Evolutionary conservation across 1,140 invertebrate species (phyloP).

Genomic region (Pseudomyrmex dendroicus): DNA sequence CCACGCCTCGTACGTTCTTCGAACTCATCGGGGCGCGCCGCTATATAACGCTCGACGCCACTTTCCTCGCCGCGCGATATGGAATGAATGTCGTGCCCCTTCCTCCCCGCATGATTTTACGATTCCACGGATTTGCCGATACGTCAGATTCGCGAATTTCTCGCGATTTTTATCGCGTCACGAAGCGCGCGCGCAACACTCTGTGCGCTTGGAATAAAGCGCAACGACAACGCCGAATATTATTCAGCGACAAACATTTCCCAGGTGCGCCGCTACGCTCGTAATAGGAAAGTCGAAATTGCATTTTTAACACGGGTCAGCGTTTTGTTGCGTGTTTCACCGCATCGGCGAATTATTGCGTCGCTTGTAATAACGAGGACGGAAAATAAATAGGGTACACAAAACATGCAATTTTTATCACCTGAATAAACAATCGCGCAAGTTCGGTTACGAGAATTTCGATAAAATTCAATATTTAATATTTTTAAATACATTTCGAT

Average conservation of each 20-base stretch:
- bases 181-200: neutral
- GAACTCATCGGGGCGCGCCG: slow-evolving; percentile 22
- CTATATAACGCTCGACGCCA: neutral
- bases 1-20: neutral
- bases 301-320: slow-evolving; percentile 10
- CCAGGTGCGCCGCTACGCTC: neutral
- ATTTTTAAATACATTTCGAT: too few species aligned
- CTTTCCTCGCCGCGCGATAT: neutral
- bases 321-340: neutral
- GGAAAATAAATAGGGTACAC: slow-evolving; percentile 26
- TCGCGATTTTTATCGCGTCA: slow-evolving; percentile 4
- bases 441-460: neutral
- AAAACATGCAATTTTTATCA: slow-evolving; percentile 12
- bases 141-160: slow-evolving; percentile 27
- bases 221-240: slow-evolving; percentile 12
- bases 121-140: slow-evolving; percentile 42
- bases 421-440: neutral
- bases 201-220: slow-evolving; percentile 12
- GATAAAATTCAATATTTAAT: slow-evolving; percentile 9
- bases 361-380: neutral
- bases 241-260: slow-evolving; percentile 28
- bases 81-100: neutral
- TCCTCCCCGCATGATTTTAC: slow-evolving; percentile 18
- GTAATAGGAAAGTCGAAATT: slow-evolving; percentile 24
- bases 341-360: slow-evolving; percentile 15